phyloP scores from a whole-genome alignment of 2,797 vertebrate genomes.

The Aselliscus stoliczkanus region DNA sequence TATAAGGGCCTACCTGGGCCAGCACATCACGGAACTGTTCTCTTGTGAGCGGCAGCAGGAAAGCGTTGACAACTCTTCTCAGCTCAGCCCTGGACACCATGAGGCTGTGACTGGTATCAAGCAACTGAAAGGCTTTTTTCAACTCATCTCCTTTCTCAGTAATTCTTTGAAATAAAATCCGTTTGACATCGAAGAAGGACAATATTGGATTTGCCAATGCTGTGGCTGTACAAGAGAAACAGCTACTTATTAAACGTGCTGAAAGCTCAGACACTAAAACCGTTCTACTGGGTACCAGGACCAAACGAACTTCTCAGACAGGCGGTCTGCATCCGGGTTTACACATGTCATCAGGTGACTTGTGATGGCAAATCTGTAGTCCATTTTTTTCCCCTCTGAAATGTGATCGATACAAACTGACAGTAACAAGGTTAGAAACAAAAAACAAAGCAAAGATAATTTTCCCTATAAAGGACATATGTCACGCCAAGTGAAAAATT shows the following conservation, averaged over 20 bases:
- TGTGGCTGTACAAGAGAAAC: slow-evolving; percentile 60
- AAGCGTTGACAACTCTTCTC: slow-evolving; percentile 70
- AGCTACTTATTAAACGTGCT: background rate
- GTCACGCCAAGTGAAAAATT: background rate
- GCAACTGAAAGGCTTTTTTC: slow-evolving; percentile 76
- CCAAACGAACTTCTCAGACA: background rate
- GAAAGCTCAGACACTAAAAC: background rate
- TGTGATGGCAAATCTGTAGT: background rate
- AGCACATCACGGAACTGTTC: slow-evolving; percentile 79
- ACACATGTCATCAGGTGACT: too few relatives aligned
- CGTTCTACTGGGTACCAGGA: background rate
- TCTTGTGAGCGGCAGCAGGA: slow-evolving; percentile 76
- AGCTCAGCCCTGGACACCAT: slow-evolving; percentile 80
- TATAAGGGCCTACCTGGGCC: slow-evolving; percentile 69
- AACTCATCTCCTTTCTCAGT: slow-evolving; percentile 75
- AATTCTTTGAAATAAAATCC: slow-evolving; percentile 76
- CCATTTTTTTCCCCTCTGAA: background rate
- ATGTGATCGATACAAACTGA: background rate
- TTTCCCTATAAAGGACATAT: background rate
- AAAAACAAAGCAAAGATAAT: background rate
- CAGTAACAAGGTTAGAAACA: background rate
- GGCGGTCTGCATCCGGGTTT: rapidly evolving
- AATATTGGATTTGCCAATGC: slow-evolving; percentile 73
- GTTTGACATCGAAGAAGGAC: slow-evolving; percentile 72
- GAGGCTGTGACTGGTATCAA: slow-evolving; percentile 71